Evolutionary conservation across 2,888 invertebrate genomes (phyloP).

Genomic region (Aphelenchoides bicaudatus): DNA sequence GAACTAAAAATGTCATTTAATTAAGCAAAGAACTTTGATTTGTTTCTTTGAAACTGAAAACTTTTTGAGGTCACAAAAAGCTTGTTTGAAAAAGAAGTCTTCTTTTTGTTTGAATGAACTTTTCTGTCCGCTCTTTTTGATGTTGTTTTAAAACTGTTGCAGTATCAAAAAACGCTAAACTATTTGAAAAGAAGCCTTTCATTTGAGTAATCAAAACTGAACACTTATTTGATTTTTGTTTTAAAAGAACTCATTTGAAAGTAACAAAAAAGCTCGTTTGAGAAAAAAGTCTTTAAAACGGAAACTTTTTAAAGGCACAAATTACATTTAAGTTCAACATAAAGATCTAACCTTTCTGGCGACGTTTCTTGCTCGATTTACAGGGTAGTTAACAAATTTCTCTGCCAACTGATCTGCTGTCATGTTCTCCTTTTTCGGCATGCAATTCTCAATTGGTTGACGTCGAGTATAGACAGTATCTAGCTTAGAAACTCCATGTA

Average conservation of each 20-base stretch:
- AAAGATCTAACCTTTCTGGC: constrained; percentile 26
- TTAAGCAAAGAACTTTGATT: not conserved
- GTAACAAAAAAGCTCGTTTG: too few relatives aligned
- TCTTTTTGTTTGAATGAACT: too few relatives aligned
- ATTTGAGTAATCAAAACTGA: too few relatives aligned
- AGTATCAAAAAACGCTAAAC: too few relatives aligned
- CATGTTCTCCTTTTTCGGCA: constrained; percentile 21
- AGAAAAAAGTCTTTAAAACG: too few relatives aligned
- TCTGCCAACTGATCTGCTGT: constrained; percentile 1
- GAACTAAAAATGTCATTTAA: constrained; percentile 23
- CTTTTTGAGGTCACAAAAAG: not conserved
- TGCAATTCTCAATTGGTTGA: not conserved
- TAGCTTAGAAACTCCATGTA: not conserved
- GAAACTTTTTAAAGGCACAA: not conserved
- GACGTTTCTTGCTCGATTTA: constrained; percentile 29
- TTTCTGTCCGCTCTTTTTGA: not conserved
- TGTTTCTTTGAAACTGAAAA: not conserved
- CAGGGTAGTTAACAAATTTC: constrained; percentile 25
- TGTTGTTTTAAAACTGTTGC: constrained; percentile 9
- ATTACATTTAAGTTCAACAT: not conserved
- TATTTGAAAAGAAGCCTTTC: too few relatives aligned
- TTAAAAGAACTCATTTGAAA: too few relatives aligned
- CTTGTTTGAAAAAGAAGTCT: not conserved
- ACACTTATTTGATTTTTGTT: too few relatives aligned
- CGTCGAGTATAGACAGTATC: constrained; percentile 7